These are phyloP conservation scores for Grapholita molesta DNA, from an alignment of 1,140 invertebrate genomes.

Conservation along the genomic window DNA sequence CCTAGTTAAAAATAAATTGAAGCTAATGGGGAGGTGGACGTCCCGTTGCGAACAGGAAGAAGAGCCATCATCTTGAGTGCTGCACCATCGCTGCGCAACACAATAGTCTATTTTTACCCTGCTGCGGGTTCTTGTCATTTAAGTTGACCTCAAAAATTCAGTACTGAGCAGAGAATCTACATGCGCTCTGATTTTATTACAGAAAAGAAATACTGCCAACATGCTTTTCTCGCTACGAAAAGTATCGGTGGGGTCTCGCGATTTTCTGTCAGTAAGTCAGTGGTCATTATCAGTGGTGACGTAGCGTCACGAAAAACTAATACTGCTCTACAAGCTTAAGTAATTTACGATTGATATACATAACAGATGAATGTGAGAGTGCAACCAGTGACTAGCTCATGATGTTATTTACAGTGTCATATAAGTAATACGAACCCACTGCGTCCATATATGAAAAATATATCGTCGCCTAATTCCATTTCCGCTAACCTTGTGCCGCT, in stretches of 20 bases:
- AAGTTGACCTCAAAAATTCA: slow-evolving; percentile 33
- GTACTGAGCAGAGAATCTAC: background rate
- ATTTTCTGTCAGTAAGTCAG: background rate
- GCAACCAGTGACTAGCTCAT: slow-evolving; percentile 12
- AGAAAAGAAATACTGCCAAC: background rate
- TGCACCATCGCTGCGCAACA: slow-evolving; percentile 21
- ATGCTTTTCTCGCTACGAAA: background rate
- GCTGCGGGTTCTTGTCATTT: slow-evolving; percentile 25
- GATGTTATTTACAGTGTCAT: slow-evolving; percentile 9
- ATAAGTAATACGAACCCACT: slow-evolving; percentile 52
- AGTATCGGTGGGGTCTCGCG: background rate
- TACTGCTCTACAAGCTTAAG: slow-evolving; percentile 2
- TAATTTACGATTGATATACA: background rate
- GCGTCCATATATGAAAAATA: slow-evolving; percentile 53
- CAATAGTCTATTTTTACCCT: slow-evolving; percentile 37
- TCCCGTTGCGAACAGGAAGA: slow-evolving; percentile 21
- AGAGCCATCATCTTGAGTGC: slow-evolving; percentile 30
- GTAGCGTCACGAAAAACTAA: background rate
- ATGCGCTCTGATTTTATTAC: background rate
- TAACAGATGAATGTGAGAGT: background rate
- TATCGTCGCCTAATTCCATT: slow-evolving; percentile 63
- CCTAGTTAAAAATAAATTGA: slow-evolving; percentile 19
- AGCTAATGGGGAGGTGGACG: background rate
- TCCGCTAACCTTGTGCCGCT: slow-evolving; percentile 31
- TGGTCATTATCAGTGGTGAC: background rate